phyloP scores from a whole-genome alignment of 1,140 invertebrate species.

The Stratiolaelaps scimitus region DNA sequence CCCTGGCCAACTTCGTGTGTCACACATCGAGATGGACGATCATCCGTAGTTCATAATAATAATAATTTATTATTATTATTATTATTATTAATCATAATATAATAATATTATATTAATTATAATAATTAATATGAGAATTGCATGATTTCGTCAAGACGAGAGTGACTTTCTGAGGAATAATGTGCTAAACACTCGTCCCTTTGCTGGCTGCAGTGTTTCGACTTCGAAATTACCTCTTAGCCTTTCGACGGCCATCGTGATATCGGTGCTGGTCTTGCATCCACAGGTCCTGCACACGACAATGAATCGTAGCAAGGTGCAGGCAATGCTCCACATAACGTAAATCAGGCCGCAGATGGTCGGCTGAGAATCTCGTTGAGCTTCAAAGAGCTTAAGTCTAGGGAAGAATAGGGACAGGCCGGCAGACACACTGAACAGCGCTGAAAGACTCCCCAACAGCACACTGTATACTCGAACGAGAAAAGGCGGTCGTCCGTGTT shows the following conservation, averaged over 20 bases:
- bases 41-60: no score
- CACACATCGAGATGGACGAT: no score
- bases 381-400: background rate
- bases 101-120: no score
- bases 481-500: background rate
- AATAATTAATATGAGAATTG: no score
- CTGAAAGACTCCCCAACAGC: background rate
- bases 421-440: background rate
- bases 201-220: background rate
- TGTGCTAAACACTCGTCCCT: background rate
- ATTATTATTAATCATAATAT: no score
- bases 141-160: background rate
- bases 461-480: background rate
- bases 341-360: background rate
- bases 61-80: no score
- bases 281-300: background rate
- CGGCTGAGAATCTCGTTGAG: background rate
- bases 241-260: background rate
- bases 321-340: conserved; percentile 6
- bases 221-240: background rate
- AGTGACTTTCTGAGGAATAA: background rate
- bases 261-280: background rate
- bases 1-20: no score
- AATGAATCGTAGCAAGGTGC: conserved; percentile 1
- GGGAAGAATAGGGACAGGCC: background rate